Evolutionary conservation across 2,888 invertebrate genomes (phyloP), one percentile per base, ranked within the genome.

Genomic region (Epinotia ramella): DNA sequence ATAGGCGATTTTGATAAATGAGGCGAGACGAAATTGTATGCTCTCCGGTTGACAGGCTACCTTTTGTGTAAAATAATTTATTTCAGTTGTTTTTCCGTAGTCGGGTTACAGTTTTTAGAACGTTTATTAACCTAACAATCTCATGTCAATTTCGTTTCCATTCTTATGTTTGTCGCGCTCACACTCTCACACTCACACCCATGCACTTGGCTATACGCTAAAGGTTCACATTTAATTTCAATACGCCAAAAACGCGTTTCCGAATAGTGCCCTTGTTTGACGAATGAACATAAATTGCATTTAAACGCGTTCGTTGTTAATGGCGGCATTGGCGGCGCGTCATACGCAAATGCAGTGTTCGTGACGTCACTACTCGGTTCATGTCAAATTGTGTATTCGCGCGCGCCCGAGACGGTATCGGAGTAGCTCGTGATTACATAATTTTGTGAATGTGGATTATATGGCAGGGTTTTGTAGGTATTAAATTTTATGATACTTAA

Each of bases 251-350:
- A 16, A 53, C n/a, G n/a, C 53, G 53, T 53, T 53, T n/a, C n/a
- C 2, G n/a, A 53, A 53, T 53, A n/a, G 53, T 13, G n/a, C 1
- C n/a, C n/a, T 53, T 7, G 65, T 18, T 28, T n/a, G 28, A 46
- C 33, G 33, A 53, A 53, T 6, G 49, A 65, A 18, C 53, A 18
- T 46, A 66, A 65, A 66, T 66, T 56, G 66, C 53, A 66, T 66
- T 49, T 66, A 66, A 53, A 53, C 13, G 53, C 66, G 66, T 53
- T 53, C 64, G 11, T 53, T 66, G 66, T 16, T 53, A 33, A 18
- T 66, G 53, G 33, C 66, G 33, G 66, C 33, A 33, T 12, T 66
- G 53, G 33, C 66, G 33, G 66, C 33, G 18, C 66, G 53, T 66
- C 66, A 66, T n/a, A 53, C 66, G 53, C 53, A 53, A 53, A 53